A percentile compares a stretch with the other conserved stretches of the same genome.
These are phyloP conservation scores for Entomyzon cyanotis DNA, from an alignment of 2,113 vertebrate species.

Conservation along the genomic window DNA sequence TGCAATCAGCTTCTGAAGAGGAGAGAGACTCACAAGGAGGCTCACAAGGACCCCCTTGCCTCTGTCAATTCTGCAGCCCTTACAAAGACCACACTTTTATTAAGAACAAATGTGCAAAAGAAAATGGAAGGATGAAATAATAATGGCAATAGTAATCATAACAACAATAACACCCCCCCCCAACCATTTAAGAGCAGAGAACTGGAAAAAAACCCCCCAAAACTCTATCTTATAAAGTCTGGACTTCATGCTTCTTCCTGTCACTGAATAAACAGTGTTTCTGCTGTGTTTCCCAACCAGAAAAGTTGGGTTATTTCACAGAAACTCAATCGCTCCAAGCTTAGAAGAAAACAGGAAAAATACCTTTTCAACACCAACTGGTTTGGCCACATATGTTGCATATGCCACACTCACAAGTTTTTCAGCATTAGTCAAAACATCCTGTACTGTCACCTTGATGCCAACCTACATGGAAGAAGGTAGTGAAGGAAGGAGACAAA, in stretches of 20 bases:
- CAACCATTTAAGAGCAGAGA: neutral
- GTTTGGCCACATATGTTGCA: constrained; percentile 79
- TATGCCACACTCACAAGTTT: constrained; percentile 79
- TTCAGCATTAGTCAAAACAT: constrained; percentile 63
- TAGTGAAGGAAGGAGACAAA: neutral
- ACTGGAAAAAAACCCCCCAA: neutral
- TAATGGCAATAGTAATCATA: rapidly evolving
- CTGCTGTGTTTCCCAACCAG: neutral
- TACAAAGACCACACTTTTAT: neutral
- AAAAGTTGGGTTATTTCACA: neutral
- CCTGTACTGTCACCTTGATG: constrained; percentile 76
- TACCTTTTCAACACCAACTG: constrained; percentile 73
- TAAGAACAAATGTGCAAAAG: neutral
- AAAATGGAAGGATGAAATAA: neutral
- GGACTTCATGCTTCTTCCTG: neutral
- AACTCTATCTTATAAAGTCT: neutral
- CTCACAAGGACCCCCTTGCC: neutral
- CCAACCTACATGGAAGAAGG: constrained; percentile 66
- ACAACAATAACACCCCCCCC: neutral
- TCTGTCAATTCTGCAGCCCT: neutral
- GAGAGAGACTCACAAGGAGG: neutral
- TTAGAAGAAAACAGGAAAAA: neutral
- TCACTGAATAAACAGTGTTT: neutral
- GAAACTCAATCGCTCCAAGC: neutral
- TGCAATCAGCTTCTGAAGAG: neutral